Percentiles rank a stretch among this genome's conserved stretches.
Evolutionary conservation across 2,888 invertebrate genomes (phyloP).

Genomic region (Pollenia griseotomentosa): DNA sequence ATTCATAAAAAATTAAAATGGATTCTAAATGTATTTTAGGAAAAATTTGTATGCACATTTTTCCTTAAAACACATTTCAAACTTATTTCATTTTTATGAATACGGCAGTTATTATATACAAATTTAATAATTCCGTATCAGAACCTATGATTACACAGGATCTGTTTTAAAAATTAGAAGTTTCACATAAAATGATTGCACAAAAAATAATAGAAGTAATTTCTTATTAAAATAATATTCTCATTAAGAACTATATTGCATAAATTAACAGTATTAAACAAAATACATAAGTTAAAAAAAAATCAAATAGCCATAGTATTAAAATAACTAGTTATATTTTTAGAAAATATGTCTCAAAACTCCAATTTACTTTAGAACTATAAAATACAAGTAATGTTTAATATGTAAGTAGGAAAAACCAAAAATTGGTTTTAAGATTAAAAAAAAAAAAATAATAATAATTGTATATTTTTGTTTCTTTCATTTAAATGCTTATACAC

Average conservation of each 20-base stretch:
- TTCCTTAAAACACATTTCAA: too few species aligned
- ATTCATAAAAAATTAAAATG: too few species aligned
- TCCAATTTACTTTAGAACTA: too few species aligned
- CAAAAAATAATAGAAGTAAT: constrained; percentile 3
- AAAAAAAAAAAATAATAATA: background rate
- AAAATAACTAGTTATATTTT: background rate
- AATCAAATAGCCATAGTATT: constrained; percentile 12
- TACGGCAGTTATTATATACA: too few species aligned
- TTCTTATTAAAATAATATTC: background rate
- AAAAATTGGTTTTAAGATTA: too few species aligned
- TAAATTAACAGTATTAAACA: constrained; percentile 10
- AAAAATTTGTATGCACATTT: too few species aligned
- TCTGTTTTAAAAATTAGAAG: constrained; percentile 20
- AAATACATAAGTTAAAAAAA: constrained; percentile 10
- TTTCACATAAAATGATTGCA: constrained; percentile 34
- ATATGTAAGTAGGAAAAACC: too few species aligned
- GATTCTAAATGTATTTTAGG: too few species aligned
- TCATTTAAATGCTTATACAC: constrained; percentile 33
- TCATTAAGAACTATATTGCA: background rate
- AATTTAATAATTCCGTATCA: constrained; percentile 18
- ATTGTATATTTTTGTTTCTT: constrained; percentile 29
- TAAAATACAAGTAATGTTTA: too few species aligned
- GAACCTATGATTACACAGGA: background rate
- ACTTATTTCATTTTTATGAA: too few species aligned
- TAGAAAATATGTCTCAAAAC: too few species aligned